phyloP scores from a whole-genome alignment of 2,797 vertebrate species.

The Pangasius macronema region DNA sequence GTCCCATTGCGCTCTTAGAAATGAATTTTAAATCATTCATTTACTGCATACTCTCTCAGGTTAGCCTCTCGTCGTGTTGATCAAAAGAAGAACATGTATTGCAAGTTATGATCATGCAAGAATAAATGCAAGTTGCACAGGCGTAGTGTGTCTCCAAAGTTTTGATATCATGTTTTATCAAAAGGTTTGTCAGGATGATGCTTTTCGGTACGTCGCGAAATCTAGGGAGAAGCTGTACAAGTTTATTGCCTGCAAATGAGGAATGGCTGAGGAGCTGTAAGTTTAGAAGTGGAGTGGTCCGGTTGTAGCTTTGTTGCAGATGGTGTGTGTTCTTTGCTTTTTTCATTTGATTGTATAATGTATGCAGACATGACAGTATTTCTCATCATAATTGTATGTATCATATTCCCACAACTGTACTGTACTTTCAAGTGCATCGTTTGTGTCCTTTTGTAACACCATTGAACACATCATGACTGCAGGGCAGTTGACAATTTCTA shows the following conservation, averaged over 20 bases:
- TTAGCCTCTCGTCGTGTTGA: slow-evolving; percentile 43
- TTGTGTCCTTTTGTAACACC: slow-evolving; percentile 66
- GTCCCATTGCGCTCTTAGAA: background rate
- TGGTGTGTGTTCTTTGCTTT: slow-evolving; percentile 21
- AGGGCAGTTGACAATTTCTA: slow-evolving; percentile 84
- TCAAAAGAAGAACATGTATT: slow-evolving; percentile 22
- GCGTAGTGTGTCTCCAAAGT: slow-evolving; percentile 48
- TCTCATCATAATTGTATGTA: slow-evolving; percentile 54
- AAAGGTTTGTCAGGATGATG: slow-evolving; percentile 7
- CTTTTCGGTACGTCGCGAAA: background rate
- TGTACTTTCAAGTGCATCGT: slow-evolving; percentile 66
- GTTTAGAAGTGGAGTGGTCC: slow-evolving; percentile 18
- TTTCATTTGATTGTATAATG: slow-evolving; percentile 41
- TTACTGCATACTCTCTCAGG: slow-evolving; percentile 54
- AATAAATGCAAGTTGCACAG: slow-evolving; percentile 46
- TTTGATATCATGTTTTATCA: slow-evolving; percentile 12
- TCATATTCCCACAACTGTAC: slow-evolving; percentile 63
- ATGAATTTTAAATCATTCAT: slow-evolving; percentile 15
- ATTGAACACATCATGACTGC: slow-evolving; percentile 80
- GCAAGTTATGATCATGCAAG: slow-evolving; percentile 32
- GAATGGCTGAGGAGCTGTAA: background rate
- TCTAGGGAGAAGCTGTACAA: slow-evolving; percentile 19
- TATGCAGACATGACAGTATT: slow-evolving; percentile 65
- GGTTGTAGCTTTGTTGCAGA: slow-evolving; percentile 17
- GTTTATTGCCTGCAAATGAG: slow-evolving; percentile 8